Evolutionary conservation across 2,113 vertebrate genomes (phyloP), one percentile per base, ranked within the genome.

Genomic region (Myrmophylax atrothorax): DNA sequence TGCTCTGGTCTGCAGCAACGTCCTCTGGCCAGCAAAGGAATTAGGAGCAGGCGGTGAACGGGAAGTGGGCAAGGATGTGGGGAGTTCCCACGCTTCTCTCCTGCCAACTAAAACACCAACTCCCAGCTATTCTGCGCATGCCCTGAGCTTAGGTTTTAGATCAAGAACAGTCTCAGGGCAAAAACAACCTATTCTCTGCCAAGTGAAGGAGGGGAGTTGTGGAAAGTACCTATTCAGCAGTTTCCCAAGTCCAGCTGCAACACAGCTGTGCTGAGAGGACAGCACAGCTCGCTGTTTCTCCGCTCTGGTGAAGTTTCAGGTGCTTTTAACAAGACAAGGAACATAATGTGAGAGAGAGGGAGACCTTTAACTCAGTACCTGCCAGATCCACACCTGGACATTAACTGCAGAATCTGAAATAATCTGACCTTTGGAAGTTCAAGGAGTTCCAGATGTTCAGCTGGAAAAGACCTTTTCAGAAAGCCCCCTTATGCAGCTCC

Each of bases 1-100:
- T 69, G 75, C 46, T 85, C 49, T 0, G 37, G 69, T 82, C 94
- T 96, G 92, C 94, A 97, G 94, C 86, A 90, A 62, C 91, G 93
- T 96, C 94, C 87, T 72, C 85, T 49, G 92, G 92, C 78, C 90
- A 83, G 66, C 0, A 0, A 49, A 72, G 90, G 92, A 93, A 96
- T 68, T 66, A 18, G 38, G 60, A 87, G 20, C n/a, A 50, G 56
- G 64, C 6, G 0, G 81, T 15, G 60, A 68, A 52, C 0, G 4
- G 89, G 76, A 95, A 76, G 28, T 26, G 63, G 76, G 72, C 75
- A 85, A 74, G 70, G 46, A 87, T 40, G 40, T 0, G 1, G 52
- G 47, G 44, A 87, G 17, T 63, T 84, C 91, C 74, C 86, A 89
- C 4, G 14, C 83, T 79, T 33, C 44, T 66, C 69, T 68, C 35